phyloP scores from a whole-genome alignment of 2,113 vertebrate species.

The Brachionichthys hirsutus region DNA sequence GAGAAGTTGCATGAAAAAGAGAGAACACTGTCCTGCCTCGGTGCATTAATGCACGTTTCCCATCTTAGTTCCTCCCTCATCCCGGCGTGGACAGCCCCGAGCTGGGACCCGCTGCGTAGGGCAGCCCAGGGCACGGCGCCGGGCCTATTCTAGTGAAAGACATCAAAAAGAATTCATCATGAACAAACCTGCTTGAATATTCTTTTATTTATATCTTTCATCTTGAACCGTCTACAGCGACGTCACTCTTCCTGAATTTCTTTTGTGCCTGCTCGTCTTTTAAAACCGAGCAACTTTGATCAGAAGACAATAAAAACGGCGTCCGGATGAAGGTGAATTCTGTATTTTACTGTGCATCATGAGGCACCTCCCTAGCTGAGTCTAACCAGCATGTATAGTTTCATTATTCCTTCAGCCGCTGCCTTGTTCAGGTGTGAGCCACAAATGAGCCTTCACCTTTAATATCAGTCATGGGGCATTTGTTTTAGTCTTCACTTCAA shows the following conservation, averaged over 20 bases:
- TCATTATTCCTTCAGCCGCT: neutral
- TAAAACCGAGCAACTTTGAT: constrained; percentile 47
- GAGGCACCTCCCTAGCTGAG: constrained; percentile 30
- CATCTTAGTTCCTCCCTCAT: constrained; percentile 6
- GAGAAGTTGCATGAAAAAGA: neutral
- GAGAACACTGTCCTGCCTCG: constrained; percentile 1
- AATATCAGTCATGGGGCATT: neutral
- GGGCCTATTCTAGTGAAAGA: constrained; percentile 27
- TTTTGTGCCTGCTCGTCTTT: constrained; percentile 13
- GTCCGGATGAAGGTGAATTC: constrained; percentile 40
- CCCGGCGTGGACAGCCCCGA: neutral
- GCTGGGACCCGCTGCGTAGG: constrained; percentile 12
- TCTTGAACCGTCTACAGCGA: constrained; percentile 24
- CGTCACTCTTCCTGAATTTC: constrained; percentile 43
- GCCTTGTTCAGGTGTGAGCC: constrained; percentile 15
- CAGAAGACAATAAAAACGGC: constrained; percentile 60
- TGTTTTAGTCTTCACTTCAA: neutral
- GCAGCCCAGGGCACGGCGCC: neutral
- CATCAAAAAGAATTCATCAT: constrained; percentile 48
- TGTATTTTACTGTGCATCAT: constrained; percentile 44
- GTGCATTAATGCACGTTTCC: constrained; percentile 1
- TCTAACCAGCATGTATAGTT: constrained; percentile 14
- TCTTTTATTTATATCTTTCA: constrained; percentile 53
- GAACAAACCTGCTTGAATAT: constrained; percentile 37
- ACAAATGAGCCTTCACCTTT: constrained; percentile 3